Percentiles rank a stretch among this genome's conserved stretches.
phyloP scores from a whole-genome alignment of 2,113 vertebrate genomes.

The Gymnarchus niloticus region DNA sequence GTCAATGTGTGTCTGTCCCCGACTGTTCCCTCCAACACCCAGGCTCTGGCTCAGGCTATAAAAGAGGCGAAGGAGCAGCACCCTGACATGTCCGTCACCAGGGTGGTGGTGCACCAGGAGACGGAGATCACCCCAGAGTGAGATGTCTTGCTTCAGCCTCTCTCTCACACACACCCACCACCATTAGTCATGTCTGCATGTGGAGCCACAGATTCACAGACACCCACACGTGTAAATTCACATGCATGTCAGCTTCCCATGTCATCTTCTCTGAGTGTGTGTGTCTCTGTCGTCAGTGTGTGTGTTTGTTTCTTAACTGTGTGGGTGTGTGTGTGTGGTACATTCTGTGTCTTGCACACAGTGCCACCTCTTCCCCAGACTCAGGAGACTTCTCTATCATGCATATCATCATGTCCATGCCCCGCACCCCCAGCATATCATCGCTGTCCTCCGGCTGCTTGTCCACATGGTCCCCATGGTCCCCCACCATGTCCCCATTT shows the following conservation, averaged over 20 bases:
- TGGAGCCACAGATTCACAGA: not conserved
- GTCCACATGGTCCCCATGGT: too few species aligned
- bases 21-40: slow-evolving; percentile 19
- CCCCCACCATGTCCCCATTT: not conserved
- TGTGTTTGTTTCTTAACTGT: not conserved
- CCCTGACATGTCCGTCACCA: slow-evolving; percentile 97
- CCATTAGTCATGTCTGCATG: not conserved
- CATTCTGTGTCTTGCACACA: not conserved
- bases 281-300: not conserved
- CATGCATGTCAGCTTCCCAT: not conserved
- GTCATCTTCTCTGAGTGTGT: not conserved
- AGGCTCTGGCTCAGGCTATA: slow-evolving; percentile 94
- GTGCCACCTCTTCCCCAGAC: not conserved
- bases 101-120: slow-evolving; percentile 97
- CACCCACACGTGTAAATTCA: not conserved
- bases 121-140: slow-evolving; percentile 88
- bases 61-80: slow-evolving; percentile 96
- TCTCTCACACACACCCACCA: not conserved
- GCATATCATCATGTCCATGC: not conserved
- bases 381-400: too few species aligned
- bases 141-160: slow-evolving; percentile 4
- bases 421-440: not conserved
- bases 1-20: not conserved
- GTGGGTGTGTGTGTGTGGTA: not conserved
- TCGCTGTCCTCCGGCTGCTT: not conserved